Evolutionary conservation across 2,888 invertebrate species (phyloP), one percentile per base, ranked within the genome.

Genomic region (Callimorpha dominula): DNA sequence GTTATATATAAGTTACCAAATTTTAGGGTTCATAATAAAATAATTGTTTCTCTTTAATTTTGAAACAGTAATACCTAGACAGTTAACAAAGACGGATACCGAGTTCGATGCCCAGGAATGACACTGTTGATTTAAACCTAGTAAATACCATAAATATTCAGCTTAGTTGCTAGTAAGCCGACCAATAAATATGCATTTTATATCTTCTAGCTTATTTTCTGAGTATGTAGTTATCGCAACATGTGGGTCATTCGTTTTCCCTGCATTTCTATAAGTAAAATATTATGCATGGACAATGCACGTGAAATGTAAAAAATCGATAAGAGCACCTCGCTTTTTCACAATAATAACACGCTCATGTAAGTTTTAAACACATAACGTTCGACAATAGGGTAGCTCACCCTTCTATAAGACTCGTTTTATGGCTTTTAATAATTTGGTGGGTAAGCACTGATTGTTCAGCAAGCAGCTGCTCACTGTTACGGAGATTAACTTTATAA

Each of bases 381-480:
- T 89, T 90, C 89, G 85, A 92, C 89, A 90, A 90, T 92, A 86
- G 95, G 95, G 94, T 92, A 89, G 91, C 92, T 93, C 94, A 95
- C 95, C 95, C 95, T 94, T 93, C 90, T 88, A 87, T 87, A 85
- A 88, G 92, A 94, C 94, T 93, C 94, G 95, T 95, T 95, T 95
- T 95, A 95, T 93, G 92, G 94, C 94, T 94, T 95, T 95, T 95
- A 94, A 95, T 93, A 95, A 95, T 95, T 94, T 93, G 91, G 91
- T 92, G 84, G 87, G 91, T 93, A 94, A 94, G 94, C 94, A 93
- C 89, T 93, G 95, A 95, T 95, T 95, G 95, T 93, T 90, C 84
- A 82, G 85, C 82, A 84, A 85, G 93, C 95, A 95, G 95, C 95
- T 95, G 95, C 92, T 91, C 86, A 83, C 85, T 86, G 88, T 90